Percentiles rank a stretch among this genome's conserved stretches.
phyloP scores from a whole-genome alignment of 2,113 vertebrate species.

The Ictalurus punctatus region DNA sequence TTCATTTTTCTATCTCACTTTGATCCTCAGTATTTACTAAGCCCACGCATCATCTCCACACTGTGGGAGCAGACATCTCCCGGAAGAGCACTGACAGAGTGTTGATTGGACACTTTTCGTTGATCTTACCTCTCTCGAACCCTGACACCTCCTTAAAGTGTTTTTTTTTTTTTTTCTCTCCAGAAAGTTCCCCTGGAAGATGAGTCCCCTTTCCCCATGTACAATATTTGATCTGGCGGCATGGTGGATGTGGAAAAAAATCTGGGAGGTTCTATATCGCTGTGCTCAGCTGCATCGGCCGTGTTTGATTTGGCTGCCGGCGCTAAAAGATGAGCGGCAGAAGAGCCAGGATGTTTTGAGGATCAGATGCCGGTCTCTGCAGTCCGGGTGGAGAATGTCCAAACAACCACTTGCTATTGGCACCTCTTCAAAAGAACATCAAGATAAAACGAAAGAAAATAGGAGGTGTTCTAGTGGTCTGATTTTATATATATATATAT shows the following conservation, averaged over 20 bases:
- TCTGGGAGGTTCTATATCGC: constrained; percentile 70
- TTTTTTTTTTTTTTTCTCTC: not conserved
- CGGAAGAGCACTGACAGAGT: constrained; percentile 62
- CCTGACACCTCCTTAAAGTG: not conserved
- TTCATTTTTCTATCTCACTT: constrained; percentile 12
- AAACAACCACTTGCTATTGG: constrained; percentile 56
- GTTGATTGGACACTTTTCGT: constrained; percentile 70
- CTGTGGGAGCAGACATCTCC: constrained; percentile 61
- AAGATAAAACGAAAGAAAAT: constrained; percentile 15
- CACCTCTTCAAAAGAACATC: constrained; percentile 7
- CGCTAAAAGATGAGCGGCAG: constrained; percentile 76
- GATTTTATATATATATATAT: not conserved
- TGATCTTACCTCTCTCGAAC: constrained; percentile 56
- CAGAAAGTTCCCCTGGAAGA: constrained; percentile 32
- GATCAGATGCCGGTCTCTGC: constrained; percentile 58
- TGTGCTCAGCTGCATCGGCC: constrained; percentile 69
- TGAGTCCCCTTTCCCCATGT: constrained; percentile 57
- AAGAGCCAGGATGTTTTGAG: constrained; percentile 61
- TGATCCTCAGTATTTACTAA: not conserved
- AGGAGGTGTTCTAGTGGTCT: not conserved
- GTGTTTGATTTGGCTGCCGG: constrained; percentile 81
- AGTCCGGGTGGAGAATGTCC: constrained; percentile 68
- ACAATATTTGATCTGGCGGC: constrained; percentile 79
- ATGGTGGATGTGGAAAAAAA: constrained; percentile 74
- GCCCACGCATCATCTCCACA: constrained; percentile 15